Evolutionary conservation across 2,888 invertebrate species (phyloP).

Genomic region (Trimorus sp.): DNA sequence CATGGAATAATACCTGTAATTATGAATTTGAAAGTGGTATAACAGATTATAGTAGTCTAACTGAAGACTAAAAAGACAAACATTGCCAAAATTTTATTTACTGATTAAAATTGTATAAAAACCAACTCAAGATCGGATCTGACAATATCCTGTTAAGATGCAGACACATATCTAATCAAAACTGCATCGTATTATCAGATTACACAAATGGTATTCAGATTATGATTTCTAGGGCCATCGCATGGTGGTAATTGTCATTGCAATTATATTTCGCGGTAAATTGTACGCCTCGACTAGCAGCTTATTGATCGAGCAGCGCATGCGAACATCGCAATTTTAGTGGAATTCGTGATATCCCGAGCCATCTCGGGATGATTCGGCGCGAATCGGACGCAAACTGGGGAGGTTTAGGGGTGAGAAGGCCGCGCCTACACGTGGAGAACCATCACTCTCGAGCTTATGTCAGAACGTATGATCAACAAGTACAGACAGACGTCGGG

Average conservation of each 20-base stretch:
- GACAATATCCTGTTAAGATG: no score
- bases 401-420: slow-evolving; percentile 65
- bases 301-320: slow-evolving; percentile 66
- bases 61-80: no score
- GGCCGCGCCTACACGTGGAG: slow-evolving; percentile 73
- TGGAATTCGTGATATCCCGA: slow-evolving; percentile 40
- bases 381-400: slow-evolving; percentile 50
- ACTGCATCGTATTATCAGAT: no score
- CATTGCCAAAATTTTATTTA: no score
- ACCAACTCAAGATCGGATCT: no score
- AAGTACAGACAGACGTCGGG: slow-evolving; percentile 51
- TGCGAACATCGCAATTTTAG: slow-evolving; percentile 60
- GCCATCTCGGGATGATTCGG: slow-evolving; percentile 64
- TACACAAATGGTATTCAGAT: no score
- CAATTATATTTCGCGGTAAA: slow-evolving; percentile 56
- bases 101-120: no score
- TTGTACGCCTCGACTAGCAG: slow-evolving; percentile 35
- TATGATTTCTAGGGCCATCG: no score
- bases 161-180: no score
- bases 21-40: no score
- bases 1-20: slow-evolving; percentile 91
- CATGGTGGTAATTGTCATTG: background rate
- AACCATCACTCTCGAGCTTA: slow-evolving; percentile 50
- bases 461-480: slow-evolving; percentile 63
- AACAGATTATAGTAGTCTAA: no score